Evolutionary conservation across 2,888 invertebrate species (phyloP), one percentile per base, ranked within the genome.

Genomic region (Villa cingulata): DNA sequence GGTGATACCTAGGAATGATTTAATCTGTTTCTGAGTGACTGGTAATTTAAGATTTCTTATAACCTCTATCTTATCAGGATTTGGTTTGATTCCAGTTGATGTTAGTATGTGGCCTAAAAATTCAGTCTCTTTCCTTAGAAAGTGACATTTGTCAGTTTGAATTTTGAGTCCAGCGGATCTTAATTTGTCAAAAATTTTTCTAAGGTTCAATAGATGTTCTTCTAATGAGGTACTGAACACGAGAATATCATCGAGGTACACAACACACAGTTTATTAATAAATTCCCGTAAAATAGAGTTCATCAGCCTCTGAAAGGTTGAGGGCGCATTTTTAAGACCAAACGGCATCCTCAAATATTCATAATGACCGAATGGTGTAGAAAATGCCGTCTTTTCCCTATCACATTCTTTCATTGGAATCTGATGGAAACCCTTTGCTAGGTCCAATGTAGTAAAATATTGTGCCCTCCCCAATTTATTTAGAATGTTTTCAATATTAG

Each of bases 41-140:
- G 45, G 45, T 16, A 45, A 27, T 38, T 45, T 37, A n/a, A 45
- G 27, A 15, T 45, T 45, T 16, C 37, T 38, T 16, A 50, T 43
- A 15, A 36, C 10, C 42, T 52, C 15, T 9, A 50, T 41, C 41
- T 53, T 52, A 12, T 51, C 41, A 1, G 47, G 50, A 20, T 53
- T 54, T 4, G 50, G 50, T 41, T 52, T 50, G 16, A 55, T 50
- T 14, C 53, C 55, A 2, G 56, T 55, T 12, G 52, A 27, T 3
- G 46, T 49, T 14, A 49, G 34, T 4, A 62, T 42, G 38, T 59
- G 60, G 9, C 63, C 60, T 14, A 62, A 44, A 48, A 53, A 62
- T 23, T 53, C 51, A 1, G 62, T 54, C 49, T 56, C 53, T 44
- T 55, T 55, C n/a, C 36, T 32, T 4, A 58, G 43, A 45, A 58